phyloP scores from a whole-genome alignment of 64 coral and sea anemone genomes.

The Actinia equina region DNA sequence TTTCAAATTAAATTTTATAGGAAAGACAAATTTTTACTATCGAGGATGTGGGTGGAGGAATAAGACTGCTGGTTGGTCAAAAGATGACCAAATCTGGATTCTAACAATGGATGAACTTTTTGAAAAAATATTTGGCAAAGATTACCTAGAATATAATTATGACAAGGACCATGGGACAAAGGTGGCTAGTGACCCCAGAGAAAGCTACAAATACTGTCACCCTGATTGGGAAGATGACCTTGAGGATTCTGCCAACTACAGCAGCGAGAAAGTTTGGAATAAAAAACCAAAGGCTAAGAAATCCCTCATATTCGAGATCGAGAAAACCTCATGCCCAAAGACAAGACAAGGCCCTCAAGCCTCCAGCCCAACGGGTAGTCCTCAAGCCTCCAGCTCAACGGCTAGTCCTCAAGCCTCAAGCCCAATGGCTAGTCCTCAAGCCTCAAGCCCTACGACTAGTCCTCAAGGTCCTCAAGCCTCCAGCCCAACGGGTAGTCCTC shows the following conservation, averaged over 20 bases:
- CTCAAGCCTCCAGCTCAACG: too few species aligned
- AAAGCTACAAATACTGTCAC: too few species aligned
- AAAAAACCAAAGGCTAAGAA: too few species aligned
- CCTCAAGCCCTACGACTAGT: background rate
- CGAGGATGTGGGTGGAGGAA: slow-evolving; percentile 48
- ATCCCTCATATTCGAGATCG: too few species aligned
- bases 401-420: background rate
- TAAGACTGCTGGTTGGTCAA: slow-evolving; percentile 17
- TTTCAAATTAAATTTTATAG: background rate
- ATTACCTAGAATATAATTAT: slow-evolving; percentile 42
- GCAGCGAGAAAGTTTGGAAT: too few species aligned
- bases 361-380: too few species aligned
- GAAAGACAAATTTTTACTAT: slow-evolving; percentile 25
- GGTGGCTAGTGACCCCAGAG: too few species aligned
- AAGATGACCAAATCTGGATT: slow-evolving; percentile 45
- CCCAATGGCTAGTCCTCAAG: background rate
- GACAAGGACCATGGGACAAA: too few species aligned
- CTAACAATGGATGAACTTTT: slow-evolving; percentile 24
- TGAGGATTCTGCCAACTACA: too few species aligned
- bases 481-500: background rate
- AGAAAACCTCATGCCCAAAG: too few species aligned
- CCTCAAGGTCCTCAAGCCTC: background rate
- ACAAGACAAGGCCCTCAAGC: too few species aligned
- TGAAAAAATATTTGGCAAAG: slow-evolving; percentile 42
- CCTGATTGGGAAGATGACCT: too few species aligned